Percentiles rank a stretch among this genome's conserved stretches.
These are phyloP conservation scores for Thinocorus orbignyianus DNA, from an alignment of 2,113 vertebrate species.

Conservation along the genomic window DNA sequence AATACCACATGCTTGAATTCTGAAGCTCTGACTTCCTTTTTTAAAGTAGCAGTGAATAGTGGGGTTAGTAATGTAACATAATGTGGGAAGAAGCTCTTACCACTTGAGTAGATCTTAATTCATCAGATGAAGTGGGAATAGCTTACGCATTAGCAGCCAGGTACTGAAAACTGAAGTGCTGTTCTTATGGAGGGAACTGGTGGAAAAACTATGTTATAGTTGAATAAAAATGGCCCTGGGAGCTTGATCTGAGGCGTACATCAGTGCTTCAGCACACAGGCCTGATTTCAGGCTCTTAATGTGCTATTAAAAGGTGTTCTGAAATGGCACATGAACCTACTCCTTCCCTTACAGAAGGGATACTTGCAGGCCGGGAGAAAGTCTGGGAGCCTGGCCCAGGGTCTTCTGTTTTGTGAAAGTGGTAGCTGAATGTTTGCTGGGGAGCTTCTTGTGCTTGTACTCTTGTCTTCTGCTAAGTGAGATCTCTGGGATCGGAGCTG, in stretches of 20 bases:
- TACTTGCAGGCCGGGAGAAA: background rate
- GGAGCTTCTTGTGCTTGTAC: background rate
- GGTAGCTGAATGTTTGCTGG: slow-evolving; percentile 30
- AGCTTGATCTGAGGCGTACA: background rate
- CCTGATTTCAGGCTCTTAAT: background rate
- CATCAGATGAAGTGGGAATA: background rate
- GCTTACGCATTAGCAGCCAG: background rate
- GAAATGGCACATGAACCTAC: background rate
- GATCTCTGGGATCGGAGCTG: background rate
- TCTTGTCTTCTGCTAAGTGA: background rate
- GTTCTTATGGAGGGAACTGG: background rate
- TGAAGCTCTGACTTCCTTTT: background rate
- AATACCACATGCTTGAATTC: background rate
- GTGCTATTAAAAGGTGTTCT: background rate
- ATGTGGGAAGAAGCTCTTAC: background rate
- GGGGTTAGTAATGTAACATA: background rate
- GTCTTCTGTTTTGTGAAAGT: background rate
- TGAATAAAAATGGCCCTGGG: background rate
- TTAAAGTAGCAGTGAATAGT: background rate
- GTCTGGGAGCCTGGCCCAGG: background rate
- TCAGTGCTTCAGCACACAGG: background rate
- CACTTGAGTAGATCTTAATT: background rate
- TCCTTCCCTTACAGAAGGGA: background rate
- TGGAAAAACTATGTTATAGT: background rate
- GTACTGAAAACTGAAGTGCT: background rate